These are phyloP conservation scores for Achroia grisella DNA, from an alignment of 1,140 invertebrate genomes.

Conservation along the genomic window DNA sequence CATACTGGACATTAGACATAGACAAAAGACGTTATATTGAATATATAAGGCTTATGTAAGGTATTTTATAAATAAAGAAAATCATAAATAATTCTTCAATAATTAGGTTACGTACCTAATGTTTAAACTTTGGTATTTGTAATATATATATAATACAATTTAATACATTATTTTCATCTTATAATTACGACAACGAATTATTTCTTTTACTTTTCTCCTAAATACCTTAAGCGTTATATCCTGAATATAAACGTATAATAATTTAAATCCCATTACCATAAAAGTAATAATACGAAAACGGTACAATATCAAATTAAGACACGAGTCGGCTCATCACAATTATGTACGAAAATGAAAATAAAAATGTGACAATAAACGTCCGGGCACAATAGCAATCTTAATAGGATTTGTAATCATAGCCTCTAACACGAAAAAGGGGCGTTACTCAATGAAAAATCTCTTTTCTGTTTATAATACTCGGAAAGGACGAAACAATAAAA, in stretches of 20 bases:
- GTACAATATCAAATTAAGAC: constrained; percentile 45
- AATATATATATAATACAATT: too few relatives aligned
- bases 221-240: too few relatives aligned
- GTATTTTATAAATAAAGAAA: too few relatives aligned
- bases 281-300: constrained; percentile 37
- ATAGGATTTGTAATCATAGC: constrained; percentile 50
- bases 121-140: too few relatives aligned
- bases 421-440: constrained; percentile 30
- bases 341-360: constrained; percentile 48
- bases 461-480: constrained; percentile 42
- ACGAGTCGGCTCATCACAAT: constrained; percentile 45
- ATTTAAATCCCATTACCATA: constrained; percentile 18
- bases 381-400: constrained; percentile 34
- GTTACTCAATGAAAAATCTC: constrained; percentile 55
- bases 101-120: too few relatives aligned
- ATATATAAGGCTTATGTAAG: too few relatives aligned
- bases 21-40: too few relatives aligned
- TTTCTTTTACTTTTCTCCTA: too few relatives aligned
- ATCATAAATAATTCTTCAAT: too few relatives aligned
- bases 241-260: constrained; percentile 9
- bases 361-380: constrained; percentile 37
- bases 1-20: too few relatives aligned
- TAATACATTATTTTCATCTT: too few relatives aligned
- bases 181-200: too few relatives aligned
- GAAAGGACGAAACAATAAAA: constrained; percentile 51